Percentiles rank a stretch among this genome's conserved stretches.
phyloP scores from a whole-genome alignment of 2,113 vertebrate species.

The Phylloscopus trochilus region DNA sequence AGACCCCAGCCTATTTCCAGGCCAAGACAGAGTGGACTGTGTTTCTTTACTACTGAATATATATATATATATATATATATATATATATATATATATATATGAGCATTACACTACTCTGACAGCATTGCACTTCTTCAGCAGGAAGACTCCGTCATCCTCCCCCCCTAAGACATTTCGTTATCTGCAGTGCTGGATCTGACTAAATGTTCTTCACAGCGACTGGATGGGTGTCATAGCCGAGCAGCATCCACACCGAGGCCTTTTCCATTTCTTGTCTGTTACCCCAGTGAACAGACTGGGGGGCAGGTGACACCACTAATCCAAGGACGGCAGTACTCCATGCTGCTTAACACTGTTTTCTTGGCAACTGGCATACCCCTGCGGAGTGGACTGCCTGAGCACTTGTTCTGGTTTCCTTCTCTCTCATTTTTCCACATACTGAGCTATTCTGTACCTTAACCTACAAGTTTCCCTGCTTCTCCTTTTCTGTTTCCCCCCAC shows the following conservation, averaged over 20 bases:
- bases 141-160: too few relatives aligned
- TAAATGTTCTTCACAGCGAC: accelerated
- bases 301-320: too few relatives aligned
- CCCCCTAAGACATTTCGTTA: too few relatives aligned
- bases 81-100: too few relatives aligned
- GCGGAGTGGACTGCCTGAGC: accelerated
- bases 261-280: neutral
- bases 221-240: accelerated
- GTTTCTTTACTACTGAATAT: neutral
- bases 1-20: neutral
- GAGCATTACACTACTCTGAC: accelerated
- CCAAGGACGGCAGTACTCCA: accelerated
- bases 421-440: too few relatives aligned
- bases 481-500: neutral
- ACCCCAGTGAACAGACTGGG: accelerated
- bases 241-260: accelerated
- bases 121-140: accelerated
- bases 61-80: too few relatives aligned
- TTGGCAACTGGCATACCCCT: accelerated
- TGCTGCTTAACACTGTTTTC: accelerated
- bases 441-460: accelerated
- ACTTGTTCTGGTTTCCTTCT: accelerated
- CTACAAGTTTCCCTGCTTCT: accelerated
- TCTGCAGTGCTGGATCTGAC: accelerated
- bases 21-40: neutral